Evolutionary conservation across 2,888 invertebrate species (phyloP), one percentile per base, ranked within the genome.

Genomic region (Flexamia atlantica): DNA sequence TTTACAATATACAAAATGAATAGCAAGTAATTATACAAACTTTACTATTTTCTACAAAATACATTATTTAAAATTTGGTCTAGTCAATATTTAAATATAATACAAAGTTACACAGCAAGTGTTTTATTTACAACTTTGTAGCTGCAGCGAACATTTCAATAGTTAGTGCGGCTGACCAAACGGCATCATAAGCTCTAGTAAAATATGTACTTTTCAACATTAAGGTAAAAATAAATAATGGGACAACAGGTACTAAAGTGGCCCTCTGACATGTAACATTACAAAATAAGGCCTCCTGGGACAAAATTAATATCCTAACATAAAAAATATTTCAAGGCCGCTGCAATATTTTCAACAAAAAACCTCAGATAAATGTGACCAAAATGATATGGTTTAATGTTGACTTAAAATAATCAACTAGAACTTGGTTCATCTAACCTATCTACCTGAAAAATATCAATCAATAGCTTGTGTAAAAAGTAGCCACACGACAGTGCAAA

Each of bases 41-140:
- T 64, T 46, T 36, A 68, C 40, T 14, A 40, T 46, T 68, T 68
- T 23, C 42, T 81, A 81, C 42, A 81, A 81, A 81, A 42, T 81
- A 81, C 81, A 81, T 60, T 81, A 81, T 81, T 81, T 81, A 81
- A 68, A 81, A 60, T 81, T 81, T 81, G 81, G 81, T 81, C 81
- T 68, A 81, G 60, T 81, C 25, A 17, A 42, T 68, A 81, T 81
- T 40, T 81, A 68, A 57, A 46, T 46, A 68, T 81, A 20, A 36
- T 81, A 81, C 68, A 81, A 3, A 42, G 20, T 42, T 81, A 81
- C 68, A 68, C 20, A 68, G n/a, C 64, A 23, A 40, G 40, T 32
- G 57, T 23, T 68, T 30, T 81, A 81, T 36, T 1, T 42, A 68
- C 42, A 68, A 36, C 40, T 30, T 40, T 5, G 42, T 36, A 42